Evolutionary conservation across 2,888 invertebrate species (phyloP), one percentile per base, ranked within the genome.

Genomic region (Exocentrus adspersus): DNA sequence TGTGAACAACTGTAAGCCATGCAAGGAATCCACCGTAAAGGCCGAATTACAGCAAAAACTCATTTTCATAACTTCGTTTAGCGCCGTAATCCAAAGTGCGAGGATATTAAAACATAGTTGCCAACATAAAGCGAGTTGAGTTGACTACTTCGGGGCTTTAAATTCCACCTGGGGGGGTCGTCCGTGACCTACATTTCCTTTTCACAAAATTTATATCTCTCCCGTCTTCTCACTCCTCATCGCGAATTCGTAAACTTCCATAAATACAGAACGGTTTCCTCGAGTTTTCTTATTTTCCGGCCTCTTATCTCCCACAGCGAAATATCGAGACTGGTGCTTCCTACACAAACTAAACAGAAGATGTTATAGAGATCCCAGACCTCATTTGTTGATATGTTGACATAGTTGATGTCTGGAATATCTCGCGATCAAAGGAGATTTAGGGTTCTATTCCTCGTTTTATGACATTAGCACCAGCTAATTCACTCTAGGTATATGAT

Each of bases 271-370:
- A 45, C 54, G 42, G 54, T 54, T 54, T 30, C 54, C 54, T 30
- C n/a, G n/a, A 43, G 54, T 54, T 54, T 53, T 54, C 54, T 19
- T 54, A 54, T 54, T 54, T 54, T 54, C 54, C 21, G 43, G 43
- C 43, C 24, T 45, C 54, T 54, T 54, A 54, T 54, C 54, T 54
- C 21, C 53, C 53, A 16, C 14, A 53, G 42, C 41, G 42, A 53
- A 53, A 42, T 53, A 53, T 53, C 53, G 41, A 53, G 24, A 10
- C 41, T 16, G 21, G 7, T 12, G 21, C 20, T 42, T 42, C 24
- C 3, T 42, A 20, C 32, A 24, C 16, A 53, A 53, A 53, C 53
- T 42, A 53, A 53, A 53, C 37, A 52, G 1, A 41, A 43, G 42
- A 17, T 21, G n/a, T 24, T 54, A n/a, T 41, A 6, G 42, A 21